Conservation (phyloP, 2,888 invertebrate genomes). For the Andrena bucephala region DNA sequence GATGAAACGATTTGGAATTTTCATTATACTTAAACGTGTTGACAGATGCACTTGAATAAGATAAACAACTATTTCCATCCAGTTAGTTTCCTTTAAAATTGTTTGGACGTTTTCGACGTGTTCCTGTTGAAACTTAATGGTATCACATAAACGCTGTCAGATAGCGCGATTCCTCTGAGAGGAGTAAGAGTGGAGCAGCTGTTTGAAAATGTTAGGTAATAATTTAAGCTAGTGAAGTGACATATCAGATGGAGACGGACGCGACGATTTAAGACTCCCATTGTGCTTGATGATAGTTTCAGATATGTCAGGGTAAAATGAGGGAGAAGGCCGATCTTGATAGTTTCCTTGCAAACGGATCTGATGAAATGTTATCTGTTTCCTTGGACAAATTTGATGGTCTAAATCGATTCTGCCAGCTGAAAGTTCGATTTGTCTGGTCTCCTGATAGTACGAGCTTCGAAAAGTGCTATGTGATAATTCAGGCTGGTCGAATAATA, state of each 20-base stretch:
- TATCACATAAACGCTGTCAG: neutral
- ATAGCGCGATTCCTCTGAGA: neutral
- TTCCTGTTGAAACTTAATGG: neutral
- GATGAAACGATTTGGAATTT: too few species aligned
- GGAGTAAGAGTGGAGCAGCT: neutral
- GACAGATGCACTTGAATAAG: neutral
- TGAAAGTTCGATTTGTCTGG: neutral
- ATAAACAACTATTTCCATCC: neutral
- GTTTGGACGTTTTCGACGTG: neutral
- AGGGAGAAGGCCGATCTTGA: neutral
- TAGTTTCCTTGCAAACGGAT: neutral
- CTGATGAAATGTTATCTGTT: slow-evolving; percentile 1
- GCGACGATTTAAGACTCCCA: slow-evolving; percentile 5
- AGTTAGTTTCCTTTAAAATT: neutral
- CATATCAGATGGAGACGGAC: neutral
- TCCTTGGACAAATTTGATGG: neutral
- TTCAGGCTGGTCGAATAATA: neutral
- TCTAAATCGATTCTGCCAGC: slow-evolving; percentile 4
- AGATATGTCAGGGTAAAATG: neutral
- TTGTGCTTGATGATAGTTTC: neutral
- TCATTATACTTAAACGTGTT: too few species aligned
- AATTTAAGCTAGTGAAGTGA: slow-evolving; percentile 3
- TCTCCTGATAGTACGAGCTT: neutral
- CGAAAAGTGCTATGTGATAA: neutral
- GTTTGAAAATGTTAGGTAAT: slow-evolving; percentile 17